Percentiles rank a stretch among this genome's conserved stretches.
phyloP scores from a whole-genome alignment of 2,888 invertebrate species.

The Clostera curtula region DNA sequence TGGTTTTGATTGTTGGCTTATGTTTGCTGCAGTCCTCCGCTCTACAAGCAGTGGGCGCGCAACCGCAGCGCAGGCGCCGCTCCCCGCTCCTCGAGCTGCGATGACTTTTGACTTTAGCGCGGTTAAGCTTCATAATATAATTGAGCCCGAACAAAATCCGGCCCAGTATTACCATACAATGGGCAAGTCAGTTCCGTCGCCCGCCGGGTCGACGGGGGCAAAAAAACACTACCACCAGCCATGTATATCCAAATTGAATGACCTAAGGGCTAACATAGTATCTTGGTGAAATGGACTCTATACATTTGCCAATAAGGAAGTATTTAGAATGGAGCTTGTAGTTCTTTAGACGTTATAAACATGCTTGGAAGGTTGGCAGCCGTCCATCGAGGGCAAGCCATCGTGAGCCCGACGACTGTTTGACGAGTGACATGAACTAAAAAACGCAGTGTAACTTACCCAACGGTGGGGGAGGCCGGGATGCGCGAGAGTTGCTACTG shows the following conservation, averaged over 20 bases:
- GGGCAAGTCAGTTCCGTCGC: constrained; percentile 67
- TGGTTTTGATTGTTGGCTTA: too few species aligned
- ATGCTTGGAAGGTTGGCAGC: constrained; percentile 53
- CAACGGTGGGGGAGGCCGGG: constrained; percentile 37
- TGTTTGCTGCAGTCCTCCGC: too few species aligned
- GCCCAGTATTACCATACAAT: constrained; percentile 72
- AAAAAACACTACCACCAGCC: constrained; percentile 68
- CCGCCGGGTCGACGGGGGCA: constrained; percentile 68
- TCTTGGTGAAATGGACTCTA: constrained; percentile 25
- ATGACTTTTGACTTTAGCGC: constrained; percentile 72
- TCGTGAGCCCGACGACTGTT: constrained; percentile 65
- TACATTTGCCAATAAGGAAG: constrained; percentile 8
- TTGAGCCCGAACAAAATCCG: constrained; percentile 73
- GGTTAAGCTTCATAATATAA: constrained; percentile 73
- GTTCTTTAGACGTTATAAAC: constrained; percentile 21
- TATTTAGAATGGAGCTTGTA: constrained; percentile 5
- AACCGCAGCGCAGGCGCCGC: constrained; percentile 30
- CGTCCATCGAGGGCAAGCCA: constrained; percentile 68
- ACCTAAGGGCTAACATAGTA: constrained; percentile 13
- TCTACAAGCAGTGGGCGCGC: constrained; percentile 19
- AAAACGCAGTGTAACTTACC: constrained; percentile 64
- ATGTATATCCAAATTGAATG: constrained; percentile 24
- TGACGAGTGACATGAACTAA: constrained; percentile 69
- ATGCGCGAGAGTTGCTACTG: too few species aligned
- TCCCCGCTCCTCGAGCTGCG: constrained; percentile 48